Percentiles rank a stretch among this genome's conserved stretches.
Conservation (phyloP, 2,888 invertebrate species). For the Spodoptera exigua region DNA sequence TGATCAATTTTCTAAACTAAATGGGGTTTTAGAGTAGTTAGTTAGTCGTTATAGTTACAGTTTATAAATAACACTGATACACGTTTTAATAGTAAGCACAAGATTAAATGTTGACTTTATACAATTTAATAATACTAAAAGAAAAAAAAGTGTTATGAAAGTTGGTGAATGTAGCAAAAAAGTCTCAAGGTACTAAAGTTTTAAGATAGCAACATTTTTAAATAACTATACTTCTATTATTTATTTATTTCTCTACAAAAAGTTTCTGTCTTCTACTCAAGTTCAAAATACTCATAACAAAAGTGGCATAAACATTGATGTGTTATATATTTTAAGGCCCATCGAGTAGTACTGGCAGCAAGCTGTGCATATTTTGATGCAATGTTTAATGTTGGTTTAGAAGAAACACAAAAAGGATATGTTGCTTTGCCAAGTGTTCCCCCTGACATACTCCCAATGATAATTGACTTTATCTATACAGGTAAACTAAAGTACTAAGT, state of each 20-base stretch:
- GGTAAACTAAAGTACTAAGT: conserved; percentile 79
- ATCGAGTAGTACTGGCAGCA: conserved; percentile 95
- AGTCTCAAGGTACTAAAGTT: too few relatives aligned
- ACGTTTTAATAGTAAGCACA: too few relatives aligned
- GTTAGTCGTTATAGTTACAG: too few relatives aligned
- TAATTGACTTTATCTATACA: conserved; percentile 96
- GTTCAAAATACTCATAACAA: background rate
- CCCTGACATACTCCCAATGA: conserved; percentile 92
- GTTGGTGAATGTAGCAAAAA: too few relatives aligned
- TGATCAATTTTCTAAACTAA: too few relatives aligned
- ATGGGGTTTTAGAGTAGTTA: too few relatives aligned
- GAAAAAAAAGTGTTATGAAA: too few relatives aligned
- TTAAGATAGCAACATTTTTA: too few relatives aligned
- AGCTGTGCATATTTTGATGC: conserved; percentile 98
- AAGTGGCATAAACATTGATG: too few relatives aligned
- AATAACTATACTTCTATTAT: conserved; percentile 2
- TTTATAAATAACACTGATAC: too few relatives aligned
- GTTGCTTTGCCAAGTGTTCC: conserved; percentile 95
- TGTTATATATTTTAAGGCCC: conserved; percentile 90
- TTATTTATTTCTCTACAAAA: conserved; percentile 2
- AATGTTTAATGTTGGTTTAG: conserved; percentile 96
- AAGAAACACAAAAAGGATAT: conserved; percentile 94
- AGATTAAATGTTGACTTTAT: too few relatives aligned
- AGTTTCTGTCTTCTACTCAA: background rate
- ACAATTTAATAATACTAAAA: too few relatives aligned